A percentile compares a stretch with the other conserved stretches of the same genome.
Conservation (phyloP, 2,888 invertebrate species). For the Sycophila texana region DNA sequence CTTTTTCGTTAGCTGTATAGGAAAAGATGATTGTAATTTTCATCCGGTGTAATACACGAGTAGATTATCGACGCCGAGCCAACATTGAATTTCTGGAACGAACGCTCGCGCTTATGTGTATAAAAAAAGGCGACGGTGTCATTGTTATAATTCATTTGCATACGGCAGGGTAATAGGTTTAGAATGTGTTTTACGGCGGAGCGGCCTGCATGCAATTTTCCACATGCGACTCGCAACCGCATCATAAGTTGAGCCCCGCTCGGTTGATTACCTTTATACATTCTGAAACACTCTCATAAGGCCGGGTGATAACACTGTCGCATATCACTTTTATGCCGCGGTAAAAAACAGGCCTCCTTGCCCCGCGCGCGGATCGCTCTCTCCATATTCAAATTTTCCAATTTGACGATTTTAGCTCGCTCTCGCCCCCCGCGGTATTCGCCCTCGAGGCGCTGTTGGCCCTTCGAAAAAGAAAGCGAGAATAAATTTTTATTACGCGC, state of each 20-base stretch:
- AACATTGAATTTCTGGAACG: too few species aligned
- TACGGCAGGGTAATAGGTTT: constrained; percentile 28
- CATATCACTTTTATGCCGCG: constrained; percentile 34
- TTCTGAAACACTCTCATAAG: constrained; percentile 34
- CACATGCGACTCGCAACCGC: constrained; percentile 49
- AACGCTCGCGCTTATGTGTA: too few species aligned
- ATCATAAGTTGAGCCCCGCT: constrained; percentile 30
- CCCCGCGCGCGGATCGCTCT: too few species aligned
- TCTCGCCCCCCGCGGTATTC: too few species aligned
- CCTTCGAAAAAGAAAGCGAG: too few species aligned
- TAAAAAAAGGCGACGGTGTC: neutral
- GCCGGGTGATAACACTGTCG: constrained; percentile 12
- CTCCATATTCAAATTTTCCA: too few species aligned
- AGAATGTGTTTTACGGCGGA: constrained; percentile 38
- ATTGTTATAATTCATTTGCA: constrained; percentile 43
- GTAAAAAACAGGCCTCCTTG: constrained; percentile 22
- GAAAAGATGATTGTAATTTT: too few species aligned
- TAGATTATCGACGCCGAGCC: too few species aligned
- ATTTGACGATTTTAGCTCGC: too few species aligned
- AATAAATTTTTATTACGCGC: too few species aligned
- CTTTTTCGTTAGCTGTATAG: too few species aligned
- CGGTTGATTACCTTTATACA: constrained; percentile 64
- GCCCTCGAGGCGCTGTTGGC: too few species aligned
- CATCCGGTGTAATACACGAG: neutral
- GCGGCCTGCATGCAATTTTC: constrained; percentile 45